Percentiles rank a stretch among this genome's conserved stretches.
Conservation (phyloP, 2,888 invertebrate genomes). For the Aleiodes testaceus region DNA sequence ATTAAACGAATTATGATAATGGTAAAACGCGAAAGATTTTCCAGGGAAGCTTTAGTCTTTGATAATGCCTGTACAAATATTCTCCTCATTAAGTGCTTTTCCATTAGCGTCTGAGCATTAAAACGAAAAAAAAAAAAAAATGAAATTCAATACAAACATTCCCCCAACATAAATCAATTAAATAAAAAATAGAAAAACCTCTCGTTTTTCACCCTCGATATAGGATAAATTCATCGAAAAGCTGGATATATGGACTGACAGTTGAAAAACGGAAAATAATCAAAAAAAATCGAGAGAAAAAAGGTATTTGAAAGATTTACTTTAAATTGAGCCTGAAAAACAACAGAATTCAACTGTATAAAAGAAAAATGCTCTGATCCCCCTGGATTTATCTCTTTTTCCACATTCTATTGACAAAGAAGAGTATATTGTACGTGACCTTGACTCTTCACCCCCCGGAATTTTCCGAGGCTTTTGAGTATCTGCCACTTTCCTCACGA, state of each 20-base stretch:
- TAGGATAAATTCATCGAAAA: no score
- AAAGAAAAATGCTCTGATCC: not conserved
- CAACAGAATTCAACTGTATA: not conserved
- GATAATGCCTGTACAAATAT: not conserved
- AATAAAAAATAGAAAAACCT: no score
- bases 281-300: no score
- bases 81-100: not conserved
- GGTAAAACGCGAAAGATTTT: no score
- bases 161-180: no score
- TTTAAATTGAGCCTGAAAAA: no score
- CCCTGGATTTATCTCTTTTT: not conserved
- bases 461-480: conserved; percentile 4
- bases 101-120: not conserved
- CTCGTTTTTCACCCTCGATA: no score
- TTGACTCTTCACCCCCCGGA: not conserved
- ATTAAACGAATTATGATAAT: conserved; percentile 1
- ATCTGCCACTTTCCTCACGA: not conserved
- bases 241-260: no score
- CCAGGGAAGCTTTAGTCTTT: not conserved
- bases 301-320: no score
- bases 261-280: no score
- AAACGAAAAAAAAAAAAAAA: no score
- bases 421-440: not conserved
- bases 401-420: not conserved
- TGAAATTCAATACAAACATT: no score